Evolutionary conservation across 1,140 invertebrate species (phyloP), one percentile per base, ranked within the genome.

Genomic region (Ceratoteleas bidentatus): DNA sequence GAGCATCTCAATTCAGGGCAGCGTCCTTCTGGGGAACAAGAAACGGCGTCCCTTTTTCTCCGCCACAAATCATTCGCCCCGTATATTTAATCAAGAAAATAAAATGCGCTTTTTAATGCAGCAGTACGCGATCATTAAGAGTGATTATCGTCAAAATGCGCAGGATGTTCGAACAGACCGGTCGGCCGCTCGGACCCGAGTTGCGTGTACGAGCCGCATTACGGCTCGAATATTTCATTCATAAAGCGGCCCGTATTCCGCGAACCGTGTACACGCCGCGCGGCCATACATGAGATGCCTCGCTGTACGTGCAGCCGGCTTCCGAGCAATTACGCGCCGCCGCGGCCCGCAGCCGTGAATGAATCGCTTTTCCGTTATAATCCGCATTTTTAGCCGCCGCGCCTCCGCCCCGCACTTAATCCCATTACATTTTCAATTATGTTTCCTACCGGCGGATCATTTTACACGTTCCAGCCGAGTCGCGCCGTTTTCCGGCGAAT

Each of bases 311-410:
- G 72, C 72, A 24, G 54, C 24, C 54, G 61, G 79, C 66, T 74
- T 72, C 66, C 60, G 62, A 76, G 65, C 72, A 76, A 81, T 81
- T 81, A 77, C 73, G 79, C 11, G 54, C 68, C 73, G 68, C 69
- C 64, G 72, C 75, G 47, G 81, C 66, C 75, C 57, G 81, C 24
- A 83, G 75, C 81, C 72, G 81, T 83, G 81, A 83, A 83, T 79
- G 81, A 79, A 79, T 76, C 81, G 75, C 68, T 79, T 83, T 83
- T 83, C 81, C 81, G 81, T 79, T 79, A 79, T 74, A 62, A 75
- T 75, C 47, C 43, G 64, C 60, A 66, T 73, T 83, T 83, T 80
- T 74, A 62, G 54, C 33, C 16, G 11, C 33, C 68, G 52, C 34
- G 34, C 61, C 50, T 61, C 45, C 54, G 36, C 57, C 53, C 43